Evolutionary conservation across 2,888 invertebrate genomes (phyloP), one percentile per base, ranked within the genome.

Genomic region (Epistrophe eligans): DNA sequence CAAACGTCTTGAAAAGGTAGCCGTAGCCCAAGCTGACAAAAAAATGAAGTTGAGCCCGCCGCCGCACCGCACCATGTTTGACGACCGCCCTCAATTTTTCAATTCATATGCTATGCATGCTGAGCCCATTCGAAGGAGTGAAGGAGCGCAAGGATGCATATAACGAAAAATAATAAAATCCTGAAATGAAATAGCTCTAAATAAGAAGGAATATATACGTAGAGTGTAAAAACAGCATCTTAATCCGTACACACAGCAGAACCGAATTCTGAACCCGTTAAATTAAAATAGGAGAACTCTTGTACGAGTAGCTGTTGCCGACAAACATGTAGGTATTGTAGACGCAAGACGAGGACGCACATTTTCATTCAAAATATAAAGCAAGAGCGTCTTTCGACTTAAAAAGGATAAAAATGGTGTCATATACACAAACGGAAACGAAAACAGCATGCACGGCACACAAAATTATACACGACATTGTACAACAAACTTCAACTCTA

Each of bases 321-420:
- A 62, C 67, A 70, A 24, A n/a, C 15, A 55, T 15, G 24, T 48
- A 55, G 7, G 24, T 48, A 24, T 24, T 24, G 24, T 24, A 72
- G 48, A 58, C 55, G 57, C n/a, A 55, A 9, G 35, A 9, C 9
- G 9, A 55, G n/a, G 55, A 55, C 55, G 55, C 55, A 55, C 52
- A 55, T 55, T 35, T 32, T 19, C 24, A 24, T n/a, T n/a, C 50
- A 35, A 58, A 35, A n/a, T 35, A 60, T 19, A 19, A 35, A 19
- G 45, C 15, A 38, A n/a, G 58, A 58, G 50, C 9, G 58, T 38
- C 45, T 45, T 50, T 32, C 64, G 43, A 60, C 82, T 66, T 64
- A 70, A 85, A 67, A 71, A 71, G 85, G 85, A 85, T 77, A 74
- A 77, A 85, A 85, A 85, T 71, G 81, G 85, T 85, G 77, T 85